Percentiles rank a stretch among this genome's conserved stretches.
These are phyloP conservation scores for Malurus elegans DNA, from an alignment of 2,113 vertebrate species.

Conservation along the genomic window DNA sequence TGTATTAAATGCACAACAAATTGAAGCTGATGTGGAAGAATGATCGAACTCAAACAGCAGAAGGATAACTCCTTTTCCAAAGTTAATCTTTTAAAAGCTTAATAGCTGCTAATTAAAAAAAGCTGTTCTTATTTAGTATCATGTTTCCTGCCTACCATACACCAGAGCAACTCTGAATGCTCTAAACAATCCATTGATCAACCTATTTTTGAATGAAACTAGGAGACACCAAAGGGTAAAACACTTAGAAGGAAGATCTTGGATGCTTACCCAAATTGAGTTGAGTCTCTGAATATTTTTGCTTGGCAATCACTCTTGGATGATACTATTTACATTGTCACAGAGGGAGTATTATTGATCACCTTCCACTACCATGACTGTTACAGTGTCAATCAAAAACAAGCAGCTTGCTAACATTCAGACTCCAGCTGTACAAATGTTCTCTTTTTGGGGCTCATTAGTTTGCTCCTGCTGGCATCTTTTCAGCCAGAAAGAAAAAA, in stretches of 20 bases:
- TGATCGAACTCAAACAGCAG: neutral
- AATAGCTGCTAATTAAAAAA: neutral
- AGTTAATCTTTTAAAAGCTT: neutral
- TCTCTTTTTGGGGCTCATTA: constrained; percentile 41
- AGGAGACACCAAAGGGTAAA: neutral
- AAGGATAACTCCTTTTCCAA: neutral
- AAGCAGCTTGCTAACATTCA: constrained; percentile 34
- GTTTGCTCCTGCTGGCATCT: constrained; percentile 30
- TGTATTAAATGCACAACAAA: neutral
- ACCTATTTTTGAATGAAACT: neutral
- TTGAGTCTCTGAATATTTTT: neutral
- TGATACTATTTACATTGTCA: neutral
- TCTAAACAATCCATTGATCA: neutral
- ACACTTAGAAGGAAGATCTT: neutral
- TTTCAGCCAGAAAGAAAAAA: neutral
- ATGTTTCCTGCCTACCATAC: neutral
- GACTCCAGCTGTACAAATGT: constrained; percentile 33
- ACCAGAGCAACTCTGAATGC: neutral
- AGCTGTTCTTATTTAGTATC: neutral
- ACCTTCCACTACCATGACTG: neutral
- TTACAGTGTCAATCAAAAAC: constrained; percentile 28
- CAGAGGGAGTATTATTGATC: constrained; percentile 26
- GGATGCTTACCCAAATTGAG: neutral
- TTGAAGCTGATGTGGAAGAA: neutral
- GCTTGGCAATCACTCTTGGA: neutral